Conservation (phyloP, 2,888 invertebrate genomes). For the Tholera decimalis region DNA sequence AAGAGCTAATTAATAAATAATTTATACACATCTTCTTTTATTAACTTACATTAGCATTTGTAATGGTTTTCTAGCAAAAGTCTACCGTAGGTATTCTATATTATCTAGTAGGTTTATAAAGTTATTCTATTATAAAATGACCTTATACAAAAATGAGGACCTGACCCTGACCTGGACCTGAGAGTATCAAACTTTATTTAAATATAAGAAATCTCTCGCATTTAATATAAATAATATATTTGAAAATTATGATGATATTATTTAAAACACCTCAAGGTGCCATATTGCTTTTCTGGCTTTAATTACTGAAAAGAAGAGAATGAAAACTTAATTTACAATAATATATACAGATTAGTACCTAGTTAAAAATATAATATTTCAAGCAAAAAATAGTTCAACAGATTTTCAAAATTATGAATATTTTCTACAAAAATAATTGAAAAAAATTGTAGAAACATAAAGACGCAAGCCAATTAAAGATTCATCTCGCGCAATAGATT, state of each 20-base stretch:
- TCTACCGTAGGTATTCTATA: conserved; percentile 15
- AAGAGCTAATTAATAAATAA: background rate
- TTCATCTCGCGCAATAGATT: background rate
- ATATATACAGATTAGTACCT: background rate
- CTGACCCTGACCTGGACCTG: conserved; percentile 48
- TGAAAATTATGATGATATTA: conserved; percentile 1
- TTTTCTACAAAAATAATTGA: conserved; percentile 1
- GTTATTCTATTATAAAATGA: conserved; percentile 46
- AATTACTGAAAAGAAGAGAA: conserved; percentile 5
- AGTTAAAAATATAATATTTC: conserved; percentile 3
- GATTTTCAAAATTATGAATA: background rate
- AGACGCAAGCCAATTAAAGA: conserved; percentile 4
- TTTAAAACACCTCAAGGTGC: conserved; percentile 10
- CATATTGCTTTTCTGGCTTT: conserved; percentile 1
- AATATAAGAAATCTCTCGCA: conserved; percentile 18
- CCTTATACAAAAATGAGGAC: conserved; percentile 48
- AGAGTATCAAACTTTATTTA: conserved; percentile 11
- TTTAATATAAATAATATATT: conserved; percentile 18
- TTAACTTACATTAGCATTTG: background rate
- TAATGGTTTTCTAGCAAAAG: conserved; percentile 21
- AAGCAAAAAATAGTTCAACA: too few species aligned
- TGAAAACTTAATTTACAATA: conserved; percentile 2
- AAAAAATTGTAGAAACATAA: conserved; percentile 2
- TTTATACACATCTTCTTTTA: too few species aligned
- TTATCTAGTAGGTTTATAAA: conserved; percentile 9